Evolutionary conservation across 2,888 invertebrate species (phyloP), one percentile per base, ranked within the genome.

Genomic region (Tridacna gigas): DNA sequence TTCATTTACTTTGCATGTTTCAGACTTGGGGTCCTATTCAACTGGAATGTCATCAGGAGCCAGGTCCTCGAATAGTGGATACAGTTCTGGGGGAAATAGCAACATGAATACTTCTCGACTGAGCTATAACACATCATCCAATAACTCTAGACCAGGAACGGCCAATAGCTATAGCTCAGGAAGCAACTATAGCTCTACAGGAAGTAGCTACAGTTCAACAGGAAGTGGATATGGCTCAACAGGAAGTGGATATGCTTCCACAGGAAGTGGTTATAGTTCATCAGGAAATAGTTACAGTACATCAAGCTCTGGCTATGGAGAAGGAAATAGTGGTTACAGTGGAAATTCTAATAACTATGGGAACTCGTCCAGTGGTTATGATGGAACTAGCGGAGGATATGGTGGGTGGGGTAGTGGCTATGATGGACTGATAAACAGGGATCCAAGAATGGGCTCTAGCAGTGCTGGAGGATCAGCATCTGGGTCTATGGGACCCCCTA

Each of bases 401-500:
- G 67, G 37, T 60, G 28, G 60, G 15, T 9, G 60, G 45, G 63
- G 61, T 20, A 28, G 61, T n/a, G 37, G 74, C 13, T 63, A n/a
- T 74, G 61, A 74, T 74, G 61, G 61, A 60, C 45, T 7, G 25
- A 22, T 56, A 9, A 74, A 63, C 20, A 37, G 56, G 22, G 76
- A 76, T 22, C 20, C 77, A 47, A 61, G 67, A 22, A 25, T 66
- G 56, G 67, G 73, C 48, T 22, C 26, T 15, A 51, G 18, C 4
- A 22, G 63, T n/a, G n/a, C 67, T 18, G 66, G 67, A 20, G 66
- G 67, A 20, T 18, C 45, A 15, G 28, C 51, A 15, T 25, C 22
- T n/a, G 75, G 78, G 28, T 45, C 18, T 20, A 84, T 83, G 83
- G 77, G 67, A 63, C 77, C 83, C 18, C 79, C 83, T 3, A 48